A percentile compares a stretch with the other conserved stretches of the same genome.
Evolutionary conservation across 2,888 invertebrate species (phyloP).

Genomic region (Phyllotreta cruciferae): DNA sequence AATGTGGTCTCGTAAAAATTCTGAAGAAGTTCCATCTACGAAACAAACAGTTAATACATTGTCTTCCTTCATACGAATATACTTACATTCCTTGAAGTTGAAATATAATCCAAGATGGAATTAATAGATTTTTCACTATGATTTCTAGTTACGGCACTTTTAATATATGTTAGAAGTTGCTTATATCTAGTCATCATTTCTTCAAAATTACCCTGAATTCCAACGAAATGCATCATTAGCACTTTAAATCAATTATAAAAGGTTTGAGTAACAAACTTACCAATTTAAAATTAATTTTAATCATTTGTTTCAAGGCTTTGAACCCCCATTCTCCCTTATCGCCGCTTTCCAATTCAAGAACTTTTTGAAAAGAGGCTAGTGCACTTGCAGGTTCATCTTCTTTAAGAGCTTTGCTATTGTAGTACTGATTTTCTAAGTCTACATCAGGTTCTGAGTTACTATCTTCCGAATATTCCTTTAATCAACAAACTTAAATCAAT

Average conservation of each 20-base stretch:
- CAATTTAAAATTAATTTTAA: constrained; percentile 98
- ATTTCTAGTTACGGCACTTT: constrained; percentile 98
- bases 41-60: constrained; percentile 31
- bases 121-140: constrained; percentile 99
- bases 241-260: no score
- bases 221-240: constrained; percentile 2
- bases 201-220: constrained; percentile 78
- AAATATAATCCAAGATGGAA: constrained; percentile 98
- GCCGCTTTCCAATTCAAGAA: constrained; percentile 93
- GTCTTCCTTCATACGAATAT: neutral
- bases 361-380: constrained; percentile 92
- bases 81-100: constrained; percentile 96
- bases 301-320: constrained; percentile 99
- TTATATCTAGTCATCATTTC: constrained; percentile 80
- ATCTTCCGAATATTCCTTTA: constrained; percentile 83
- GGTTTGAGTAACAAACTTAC: constrained; percentile 59
- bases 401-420: constrained; percentile 97
- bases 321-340: constrained; percentile 99
- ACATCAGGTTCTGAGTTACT: constrained; percentile 99
- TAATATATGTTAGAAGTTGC: constrained; percentile 96
- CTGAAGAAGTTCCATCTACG: constrained; percentile 94
- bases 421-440: constrained; percentile 99
- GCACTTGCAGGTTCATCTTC: constrained; percentile 95
- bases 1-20: constrained; percentile 98
- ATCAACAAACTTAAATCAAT: constrained; percentile 10